Base-by-base conservation (phyloP, 2,888 invertebrate species). In the Drosophila anceps region DNA sequence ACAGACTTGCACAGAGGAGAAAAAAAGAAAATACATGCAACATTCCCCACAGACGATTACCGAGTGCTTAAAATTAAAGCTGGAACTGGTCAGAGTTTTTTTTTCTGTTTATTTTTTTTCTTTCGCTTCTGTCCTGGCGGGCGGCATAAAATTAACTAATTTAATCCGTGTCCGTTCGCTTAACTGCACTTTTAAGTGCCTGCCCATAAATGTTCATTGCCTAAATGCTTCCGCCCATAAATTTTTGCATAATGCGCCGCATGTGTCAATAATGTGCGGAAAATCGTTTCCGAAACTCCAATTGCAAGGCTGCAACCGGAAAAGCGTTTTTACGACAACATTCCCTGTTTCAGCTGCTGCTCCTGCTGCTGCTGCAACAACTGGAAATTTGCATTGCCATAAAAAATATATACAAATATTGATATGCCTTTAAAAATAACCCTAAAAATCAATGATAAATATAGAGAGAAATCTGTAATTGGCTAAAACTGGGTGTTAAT, bases 241-340 rank as follows among this genome's bases (percentile, higher is more conserved):
- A 77, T 66, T 73, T 73, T 39, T 68, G 70, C 73, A 83, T 82
- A 81, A 75, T 82, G 80, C 76, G 68, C 53, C 71, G 58, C 71
- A 82, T 82, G 68, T 71, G 88, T 68, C 84, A 69, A 78, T 78
- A 87, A 87, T 79, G 79, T 73, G 81, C 59, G 64, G 69, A n/a
- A 71, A 71, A 53, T 65, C 70, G 57, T 33, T 66, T 76, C 54
- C 50, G 65, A 31, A 51, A 58, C 37, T 62, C 53, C 64, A 77
- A 68, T 68, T 60, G 63, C 24, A 76, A 59, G 51, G 48, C 57
- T 43, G 66, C 70, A 63, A 48, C 77, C 72, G 77, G 67, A 71
- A 76, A 81, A 68, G 44, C 61, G 27, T 50, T 75, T 69, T 76
- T 50, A 65, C 61, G 77, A 53, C 65, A 65, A 35, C 53, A 41